Evolutionary conservation across 1,140 invertebrate species (phyloP).

Genomic region (Leucophenga varia): DNA sequence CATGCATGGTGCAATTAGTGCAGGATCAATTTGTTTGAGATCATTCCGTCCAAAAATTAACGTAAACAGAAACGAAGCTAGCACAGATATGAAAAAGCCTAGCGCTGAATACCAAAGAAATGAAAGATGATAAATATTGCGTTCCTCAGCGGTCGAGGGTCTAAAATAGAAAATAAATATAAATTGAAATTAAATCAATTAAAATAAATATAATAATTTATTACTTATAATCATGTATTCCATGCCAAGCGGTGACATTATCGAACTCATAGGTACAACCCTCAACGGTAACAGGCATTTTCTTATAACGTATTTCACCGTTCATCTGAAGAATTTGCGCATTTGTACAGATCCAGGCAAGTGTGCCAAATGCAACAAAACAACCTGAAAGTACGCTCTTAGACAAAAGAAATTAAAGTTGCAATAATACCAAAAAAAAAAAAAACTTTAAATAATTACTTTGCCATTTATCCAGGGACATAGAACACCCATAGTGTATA

Average conservation of each 20-base stretch:
- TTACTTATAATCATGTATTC: slow-evolving; percentile 35
- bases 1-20: slow-evolving; percentile 38
- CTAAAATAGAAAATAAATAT: slow-evolving; percentile 12
- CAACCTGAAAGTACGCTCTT: slow-evolving; percentile 40
- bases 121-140: slow-evolving; percentile 40
- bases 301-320: slow-evolving; percentile 63
- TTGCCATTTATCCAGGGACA: slow-evolving; percentile 78
- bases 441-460: slow-evolving; percentile 53
- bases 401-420: slow-evolving; percentile 6
- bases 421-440: background rate
- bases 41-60: slow-evolving; percentile 34
- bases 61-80: slow-evolving; percentile 22
- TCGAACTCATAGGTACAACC: slow-evolving; percentile 61
- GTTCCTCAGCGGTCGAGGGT: slow-evolving; percentile 25
- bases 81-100: slow-evolving; percentile 28
- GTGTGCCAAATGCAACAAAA: slow-evolving; percentile 27
- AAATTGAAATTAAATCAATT: background rate
- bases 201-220: background rate
- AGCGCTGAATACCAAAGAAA: slow-evolving; percentile 42
- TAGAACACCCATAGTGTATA: slow-evolving; percentile 82
- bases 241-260: slow-evolving; percentile 34
- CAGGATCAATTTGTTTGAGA: slow-evolving; percentile 34
- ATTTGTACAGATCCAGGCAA: slow-evolving; percentile 39
- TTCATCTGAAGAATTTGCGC: slow-evolving; percentile 69
- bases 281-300: slow-evolving; percentile 63